Base-by-base conservation (phyloP, 2,888 invertebrate species). In the Pseudococcus viburni region DNA sequence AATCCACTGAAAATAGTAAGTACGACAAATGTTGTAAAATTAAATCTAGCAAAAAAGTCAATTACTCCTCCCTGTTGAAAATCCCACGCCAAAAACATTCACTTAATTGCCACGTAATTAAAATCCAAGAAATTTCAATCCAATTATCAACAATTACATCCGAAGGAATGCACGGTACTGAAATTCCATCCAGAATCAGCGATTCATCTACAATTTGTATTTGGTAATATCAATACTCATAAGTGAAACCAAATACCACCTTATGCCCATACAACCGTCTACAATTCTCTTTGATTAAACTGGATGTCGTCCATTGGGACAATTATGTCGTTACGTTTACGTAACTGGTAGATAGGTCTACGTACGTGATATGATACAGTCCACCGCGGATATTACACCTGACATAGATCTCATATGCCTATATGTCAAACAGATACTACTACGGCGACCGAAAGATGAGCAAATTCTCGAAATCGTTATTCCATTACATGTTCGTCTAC, bases 231-330 rank as follows among this genome's bases (percentile, higher is more conserved):
- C 9, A 68, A 17, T 17, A 15, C 64, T 12, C 19, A 4, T 22
- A 73, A 73, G 17, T 73, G 73, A 73, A 73, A 73, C 73, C 73
- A 33, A 73, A 73, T 17, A 33, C 33, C 33, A 73, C 15, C 39
- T 73, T 73, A 73, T 73, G 33, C 17, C 73, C 33, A 73, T 73
- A 73, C 7, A 17, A 73, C 17, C 33, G 12, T 26, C 12, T 68
- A 19, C 15, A 26, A 11, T 26, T 26, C 68, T 26, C 33, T 33
- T 83, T 22, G 46, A 83, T 46, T 19, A 19, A 83, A 83, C 80
- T 83, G 80, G 80, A 83, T 83, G 80, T 83, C 80, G 80, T 83
- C 80, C 80, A 83, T 12, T 83, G 19, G 42, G 80, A n/a, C 46
- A 83, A 83, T 83, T 83, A 83, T 83, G 80, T 83, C 46, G 80